Evolutionary conservation across 2,797 vertebrate genomes (phyloP).

Genomic region (Enteromius viviparus): DNA sequence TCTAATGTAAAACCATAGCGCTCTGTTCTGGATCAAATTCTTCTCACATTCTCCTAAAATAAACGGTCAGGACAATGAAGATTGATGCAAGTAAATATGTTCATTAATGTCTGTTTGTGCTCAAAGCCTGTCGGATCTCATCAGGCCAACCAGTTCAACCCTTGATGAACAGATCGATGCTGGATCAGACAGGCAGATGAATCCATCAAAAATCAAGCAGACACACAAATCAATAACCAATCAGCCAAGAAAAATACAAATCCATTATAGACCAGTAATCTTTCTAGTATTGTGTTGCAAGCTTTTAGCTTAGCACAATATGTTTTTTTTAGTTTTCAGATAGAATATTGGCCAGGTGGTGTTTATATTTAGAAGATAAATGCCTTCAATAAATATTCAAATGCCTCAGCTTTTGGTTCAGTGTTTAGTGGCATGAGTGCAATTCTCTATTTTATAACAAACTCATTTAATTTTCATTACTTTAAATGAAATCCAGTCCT

Average conservation of each 20-base stretch:
- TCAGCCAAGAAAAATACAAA: conserved; percentile 42
- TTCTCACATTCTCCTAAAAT: conserved; percentile 11
- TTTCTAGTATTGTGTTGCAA: not conserved
- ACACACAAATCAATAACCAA: conserved; percentile 47
- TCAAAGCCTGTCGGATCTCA: conserved; percentile 23
- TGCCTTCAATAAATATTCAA: not conserved
- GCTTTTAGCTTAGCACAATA: not conserved
- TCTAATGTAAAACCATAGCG: not conserved
- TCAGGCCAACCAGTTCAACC: conserved; percentile 13
- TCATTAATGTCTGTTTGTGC: conserved; percentile 24
- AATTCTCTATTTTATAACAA: not conserved
- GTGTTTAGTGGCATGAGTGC: not conserved
- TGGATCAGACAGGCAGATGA: conserved; percentile 37
- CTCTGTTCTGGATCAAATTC: not conserved
- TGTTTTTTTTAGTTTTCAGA: no score
- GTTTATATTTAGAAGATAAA: not conserved
- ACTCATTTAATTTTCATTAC: not conserved
- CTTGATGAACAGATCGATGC: conserved; percentile 43
- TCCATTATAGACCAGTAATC: conserved; percentile 19
- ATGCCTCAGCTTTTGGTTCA: not conserved
- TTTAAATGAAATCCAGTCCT: not conserved
- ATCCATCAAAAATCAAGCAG: conserved; percentile 56
- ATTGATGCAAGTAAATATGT: conserved; percentile 21
- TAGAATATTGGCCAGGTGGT: not conserved
- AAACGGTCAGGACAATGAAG: not conserved